Evolutionary conservation across 2,888 invertebrate genomes (phyloP).

Genomic region (Scaptodrosophila latifasciaeformis): DNA sequence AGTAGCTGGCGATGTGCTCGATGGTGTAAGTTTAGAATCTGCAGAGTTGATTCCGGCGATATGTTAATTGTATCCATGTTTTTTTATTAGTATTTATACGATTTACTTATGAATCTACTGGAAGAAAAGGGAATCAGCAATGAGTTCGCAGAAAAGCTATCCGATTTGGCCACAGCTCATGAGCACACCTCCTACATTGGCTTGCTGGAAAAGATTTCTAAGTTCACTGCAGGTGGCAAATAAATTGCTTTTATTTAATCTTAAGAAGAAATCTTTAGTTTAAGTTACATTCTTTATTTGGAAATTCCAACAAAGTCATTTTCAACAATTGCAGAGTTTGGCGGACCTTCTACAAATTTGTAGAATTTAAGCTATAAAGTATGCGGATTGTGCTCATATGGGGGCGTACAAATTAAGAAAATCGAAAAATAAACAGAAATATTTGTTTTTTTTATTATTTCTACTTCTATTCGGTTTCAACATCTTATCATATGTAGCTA

Average conservation of each 20-base stretch:
- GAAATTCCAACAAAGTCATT: conserved; percentile 27
- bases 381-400: conserved; percentile 15
- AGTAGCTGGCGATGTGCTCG: conserved; percentile 95
- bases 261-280: conserved; percentile 49
- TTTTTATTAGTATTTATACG: conserved; percentile 87
- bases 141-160: conserved; percentile 92
- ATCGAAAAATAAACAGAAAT: background rate
- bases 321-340: conserved; percentile 28
- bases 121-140: conserved; percentile 97
- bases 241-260: conserved; percentile 32
- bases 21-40: conserved; percentile 85
- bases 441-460: no score
- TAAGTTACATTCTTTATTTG: conserved; percentile 10
- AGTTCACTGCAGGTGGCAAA: conserved; percentile 83
- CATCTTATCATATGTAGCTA: no score
- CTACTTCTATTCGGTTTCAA: no score
- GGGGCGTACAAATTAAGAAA: conserved; percentile 8
- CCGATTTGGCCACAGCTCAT: conserved; percentile 91
- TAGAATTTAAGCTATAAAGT: background rate
- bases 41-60: background rate
- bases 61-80: conserved; percentile 63
- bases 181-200: conserved; percentile 95
- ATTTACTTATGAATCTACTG: conserved; percentile 93
- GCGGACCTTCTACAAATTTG: conserved; percentile 22
- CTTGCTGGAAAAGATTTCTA: conserved; percentile 87